Conservation (phyloP, 1,140 invertebrate species). For the Trichonephila clavipes region DNA sequence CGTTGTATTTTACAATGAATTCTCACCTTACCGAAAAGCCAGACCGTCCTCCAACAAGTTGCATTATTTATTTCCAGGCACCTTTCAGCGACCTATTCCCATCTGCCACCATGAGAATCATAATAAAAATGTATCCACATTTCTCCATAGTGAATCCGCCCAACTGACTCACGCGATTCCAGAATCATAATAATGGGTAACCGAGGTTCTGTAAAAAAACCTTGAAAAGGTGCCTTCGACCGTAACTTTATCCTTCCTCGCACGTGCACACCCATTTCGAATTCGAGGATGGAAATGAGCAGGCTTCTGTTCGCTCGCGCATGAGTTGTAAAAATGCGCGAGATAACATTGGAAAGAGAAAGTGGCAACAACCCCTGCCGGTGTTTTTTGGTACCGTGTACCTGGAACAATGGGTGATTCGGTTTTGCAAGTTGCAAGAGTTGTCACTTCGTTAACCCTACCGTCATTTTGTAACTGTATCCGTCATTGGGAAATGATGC, state of each 20-base stretch:
- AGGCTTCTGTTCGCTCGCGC: not conserved
- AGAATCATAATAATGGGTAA: not conserved
- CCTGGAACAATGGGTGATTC: not conserved
- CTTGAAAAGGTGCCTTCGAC: constrained; percentile 46
- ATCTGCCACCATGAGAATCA: not conserved
- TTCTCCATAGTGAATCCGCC: not conserved
- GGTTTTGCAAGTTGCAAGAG: not conserved
- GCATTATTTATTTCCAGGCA: not conserved
- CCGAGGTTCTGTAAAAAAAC: not conserved
- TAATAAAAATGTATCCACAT: not conserved
- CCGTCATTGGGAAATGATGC: not conserved
- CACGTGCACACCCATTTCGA: not conserved
- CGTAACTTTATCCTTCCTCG: constrained; percentile 27
- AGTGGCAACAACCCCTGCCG: not conserved
- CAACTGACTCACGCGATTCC: not conserved
- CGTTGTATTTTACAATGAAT: not conserved
- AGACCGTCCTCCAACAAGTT: not conserved
- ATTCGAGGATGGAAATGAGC: not conserved
- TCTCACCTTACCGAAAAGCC: not conserved
- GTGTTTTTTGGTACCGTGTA: not conserved
- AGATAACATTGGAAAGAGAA: not conserved
- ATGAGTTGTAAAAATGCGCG: not conserved
- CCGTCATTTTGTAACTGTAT: not conserved
- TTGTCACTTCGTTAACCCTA: not conserved
- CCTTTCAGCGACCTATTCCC: not conserved